Percentiles rank a stretch among this genome's conserved stretches.
These are phyloP conservation scores for Pao palembangensis DNA, from an alignment of 2,113 vertebrate genomes.

Conservation along the genomic window DNA sequence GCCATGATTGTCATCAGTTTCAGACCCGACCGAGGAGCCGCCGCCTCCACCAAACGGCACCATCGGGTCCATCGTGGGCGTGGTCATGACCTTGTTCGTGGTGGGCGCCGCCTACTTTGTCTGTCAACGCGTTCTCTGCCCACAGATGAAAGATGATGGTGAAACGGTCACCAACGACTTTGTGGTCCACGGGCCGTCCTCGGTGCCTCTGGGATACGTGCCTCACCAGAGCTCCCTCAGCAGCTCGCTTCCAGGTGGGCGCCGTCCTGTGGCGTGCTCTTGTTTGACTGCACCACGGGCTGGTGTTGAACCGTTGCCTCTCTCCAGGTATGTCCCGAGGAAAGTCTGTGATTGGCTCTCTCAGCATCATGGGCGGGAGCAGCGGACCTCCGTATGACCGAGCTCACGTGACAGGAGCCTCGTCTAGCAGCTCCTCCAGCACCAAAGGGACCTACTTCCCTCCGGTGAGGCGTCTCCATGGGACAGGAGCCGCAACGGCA, in stretches of 20 bases:
- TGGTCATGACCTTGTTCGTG: constrained; percentile 90
- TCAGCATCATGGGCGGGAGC: constrained; percentile 97
- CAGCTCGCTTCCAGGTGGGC: constrained; percentile 87
- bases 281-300: rapidly evolving
- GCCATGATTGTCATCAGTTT: constrained; percentile 3
- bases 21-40: constrained; percentile 92
- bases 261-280: neutral
- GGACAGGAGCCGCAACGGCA: too few species aligned
- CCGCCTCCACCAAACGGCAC: constrained; percentile 86
- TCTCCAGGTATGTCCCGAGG: constrained; percentile 90
- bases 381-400: constrained; percentile 93
- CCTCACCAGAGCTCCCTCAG: constrained; percentile 91
- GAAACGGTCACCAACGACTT: constrained; percentile 95
- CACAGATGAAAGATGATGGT: constrained; percentile 93
- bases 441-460: constrained; percentile 97
- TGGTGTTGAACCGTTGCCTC: neutral
- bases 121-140: constrained; percentile 93
- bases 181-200: constrained; percentile 87
- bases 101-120: constrained; percentile 93
- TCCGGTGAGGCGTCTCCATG: constrained; percentile 71
- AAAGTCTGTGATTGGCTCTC: constrained; percentile 94
- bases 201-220: constrained; percentile 91
- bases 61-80: constrained; percentile 90
- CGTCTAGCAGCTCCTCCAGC: constrained; percentile 96
- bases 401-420: constrained; percentile 94